A percentile compares a stretch with the other conserved stretches of the same genome.
Conservation (phyloP, 2,113 vertebrate genomes). For the Chascanopsetta lugubris region DNA sequence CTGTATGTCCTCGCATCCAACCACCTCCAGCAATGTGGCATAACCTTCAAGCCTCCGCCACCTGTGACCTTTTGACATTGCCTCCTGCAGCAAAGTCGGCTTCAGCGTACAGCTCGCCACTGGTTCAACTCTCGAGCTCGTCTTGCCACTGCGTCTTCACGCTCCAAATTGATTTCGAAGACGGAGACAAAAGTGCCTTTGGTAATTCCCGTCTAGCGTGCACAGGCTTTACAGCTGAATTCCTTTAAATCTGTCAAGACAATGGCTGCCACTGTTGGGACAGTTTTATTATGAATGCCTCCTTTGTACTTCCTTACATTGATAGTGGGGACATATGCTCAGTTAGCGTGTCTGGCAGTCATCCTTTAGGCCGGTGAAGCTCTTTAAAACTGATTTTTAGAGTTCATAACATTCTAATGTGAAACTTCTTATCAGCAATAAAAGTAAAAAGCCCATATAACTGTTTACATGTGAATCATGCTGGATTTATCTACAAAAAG, state of each 20-base stretch:
- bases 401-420: too few species aligned
- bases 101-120: neutral
- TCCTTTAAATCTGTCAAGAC: conserved; percentile 23
- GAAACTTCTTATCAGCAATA: too few species aligned
- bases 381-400: too few species aligned
- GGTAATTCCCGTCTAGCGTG: neutral
- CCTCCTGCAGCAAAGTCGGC: conserved; percentile 19
- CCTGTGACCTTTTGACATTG: conserved; percentile 64
- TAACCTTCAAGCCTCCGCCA: neutral
- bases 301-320: conserved; percentile 34
- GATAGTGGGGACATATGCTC: neutral
- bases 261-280: conserved; percentile 27
- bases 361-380: neutral
- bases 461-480: too few species aligned
- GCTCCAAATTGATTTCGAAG: neutral
- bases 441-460: too few species aligned
- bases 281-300: conserved; percentile 36
- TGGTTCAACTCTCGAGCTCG: neutral
- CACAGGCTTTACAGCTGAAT: conserved; percentile 8
- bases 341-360: neutral
- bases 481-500: too few species aligned
- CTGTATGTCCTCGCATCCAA: neutral
- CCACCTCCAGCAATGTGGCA: neutral
- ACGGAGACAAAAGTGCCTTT: neutral
- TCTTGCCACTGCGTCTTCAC: too few species aligned